phyloP scores from a whole-genome alignment of 1,140 invertebrate genomes.

The Pogonus chalceus region DNA sequence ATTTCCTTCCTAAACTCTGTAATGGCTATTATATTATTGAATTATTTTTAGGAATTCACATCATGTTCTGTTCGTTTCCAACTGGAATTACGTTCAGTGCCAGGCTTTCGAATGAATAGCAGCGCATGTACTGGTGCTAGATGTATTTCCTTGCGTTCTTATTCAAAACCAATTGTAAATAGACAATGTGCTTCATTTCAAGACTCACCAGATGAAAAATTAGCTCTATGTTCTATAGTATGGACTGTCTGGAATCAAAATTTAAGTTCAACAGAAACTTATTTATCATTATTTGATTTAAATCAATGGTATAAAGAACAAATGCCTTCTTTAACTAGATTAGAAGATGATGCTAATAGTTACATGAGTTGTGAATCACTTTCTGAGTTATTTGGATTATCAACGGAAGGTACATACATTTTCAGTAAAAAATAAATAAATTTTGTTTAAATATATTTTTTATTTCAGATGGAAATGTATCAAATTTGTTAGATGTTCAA shows the following conservation, averaged over 20 bases:
- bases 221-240: slow-evolving; percentile 31
- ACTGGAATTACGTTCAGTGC: slow-evolving; percentile 21
- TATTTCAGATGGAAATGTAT: slow-evolving; percentile 11
- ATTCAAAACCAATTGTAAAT: slow-evolving; percentile 12
- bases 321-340: slow-evolving; percentile 52
- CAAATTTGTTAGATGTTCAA: slow-evolving; percentile 30
- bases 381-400: slow-evolving; percentile 13
- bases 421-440: no score
- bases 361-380: slow-evolving; percentile 22
- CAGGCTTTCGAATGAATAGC: slow-evolving; percentile 5
- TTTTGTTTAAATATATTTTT: no score
- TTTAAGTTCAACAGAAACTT: slow-evolving; percentile 25
- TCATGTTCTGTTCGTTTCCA: slow-evolving; percentile 29
- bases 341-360: slow-evolving; percentile 17
- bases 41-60: slow-evolving; percentile 26
- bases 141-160: slow-evolving; percentile 14
- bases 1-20: no score
- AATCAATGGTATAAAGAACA: slow-evolving; percentile 95
- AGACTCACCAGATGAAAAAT: slow-evolving; percentile 28
- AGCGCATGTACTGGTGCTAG: slow-evolving; percentile 5
- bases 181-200: slow-evolving; percentile 10
- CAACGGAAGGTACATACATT: not conserved
- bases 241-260: slow-evolving; percentile 32
- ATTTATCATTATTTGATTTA: slow-evolving; percentile 69
- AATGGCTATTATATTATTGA: no score